phyloP scores from a whole-genome alignment of 2,888 invertebrate species.

The Dryococelus australis region DNA sequence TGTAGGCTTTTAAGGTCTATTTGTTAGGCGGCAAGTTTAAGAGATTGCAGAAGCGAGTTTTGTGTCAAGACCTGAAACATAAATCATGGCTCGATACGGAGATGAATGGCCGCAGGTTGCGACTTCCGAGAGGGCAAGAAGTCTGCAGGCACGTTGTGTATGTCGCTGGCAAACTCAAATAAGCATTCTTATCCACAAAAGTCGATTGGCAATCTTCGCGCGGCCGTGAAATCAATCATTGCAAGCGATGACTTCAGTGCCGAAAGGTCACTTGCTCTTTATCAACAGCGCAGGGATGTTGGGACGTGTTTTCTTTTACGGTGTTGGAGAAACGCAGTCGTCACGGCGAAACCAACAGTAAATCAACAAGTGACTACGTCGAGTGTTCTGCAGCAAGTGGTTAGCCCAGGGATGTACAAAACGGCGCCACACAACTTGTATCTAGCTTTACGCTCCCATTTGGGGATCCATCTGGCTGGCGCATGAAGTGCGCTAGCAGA shows the following conservation, averaged over 20 bases:
- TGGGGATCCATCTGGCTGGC: too few relatives aligned
- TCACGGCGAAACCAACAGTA: background rate
- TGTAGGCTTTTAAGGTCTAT: too few relatives aligned
- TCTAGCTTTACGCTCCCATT: too few relatives aligned
- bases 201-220: background rate
- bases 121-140: too few relatives aligned
- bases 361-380: background rate
- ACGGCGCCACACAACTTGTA: background rate
- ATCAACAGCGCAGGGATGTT: background rate
- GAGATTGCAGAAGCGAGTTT: background rate
- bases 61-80: background rate
- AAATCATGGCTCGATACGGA: background rate
- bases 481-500: too few relatives aligned
- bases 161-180: background rate
- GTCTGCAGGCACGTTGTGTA: background rate
- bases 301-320: background rate
- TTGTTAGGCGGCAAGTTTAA: too few relatives aligned
- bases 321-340: background rate
- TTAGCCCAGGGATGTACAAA: background rate
- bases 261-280: background rate
- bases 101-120: background rate
- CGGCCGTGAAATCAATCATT: background rate
- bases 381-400: background rate
- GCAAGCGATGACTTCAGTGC: slow-evolving; percentile 7
- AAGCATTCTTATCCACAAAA: background rate